Conservation (phyloP, 2,113 vertebrate genomes). For the Lichenostomus cassidix region DNA sequence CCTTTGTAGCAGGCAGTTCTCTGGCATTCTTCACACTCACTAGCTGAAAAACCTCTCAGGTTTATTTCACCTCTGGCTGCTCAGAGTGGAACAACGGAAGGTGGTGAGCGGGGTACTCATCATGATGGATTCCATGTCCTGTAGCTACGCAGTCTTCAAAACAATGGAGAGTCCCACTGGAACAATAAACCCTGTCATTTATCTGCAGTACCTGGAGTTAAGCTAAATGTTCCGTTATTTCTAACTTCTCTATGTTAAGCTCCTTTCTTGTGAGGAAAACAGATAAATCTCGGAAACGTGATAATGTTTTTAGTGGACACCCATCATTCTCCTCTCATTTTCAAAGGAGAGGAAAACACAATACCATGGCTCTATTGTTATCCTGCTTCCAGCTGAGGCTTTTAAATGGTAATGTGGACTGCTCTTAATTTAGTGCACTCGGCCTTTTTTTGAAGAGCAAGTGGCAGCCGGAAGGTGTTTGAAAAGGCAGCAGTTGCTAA, state of each 20-base stretch:
- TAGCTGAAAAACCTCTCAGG: not conserved
- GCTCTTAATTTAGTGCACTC: conserved; percentile 9
- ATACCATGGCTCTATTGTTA: conserved; percentile 12
- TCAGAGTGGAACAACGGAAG: not conserved
- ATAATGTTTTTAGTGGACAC: not conserved
- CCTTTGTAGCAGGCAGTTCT: not conserved
- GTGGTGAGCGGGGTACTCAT: not conserved
- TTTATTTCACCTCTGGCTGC: not conserved
- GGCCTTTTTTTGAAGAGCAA: not conserved
- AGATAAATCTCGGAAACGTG: conserved; percentile 43
- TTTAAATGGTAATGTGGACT: conserved; percentile 43
- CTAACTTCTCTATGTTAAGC: not conserved
- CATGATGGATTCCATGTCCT: conserved; percentile 17
- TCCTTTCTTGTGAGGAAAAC: not conserved
- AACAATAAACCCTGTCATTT: conserved; percentile 2
- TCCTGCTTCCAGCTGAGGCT: conserved; percentile 56
- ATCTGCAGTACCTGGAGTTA: conserved; percentile 16
- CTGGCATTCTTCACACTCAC: not conserved
- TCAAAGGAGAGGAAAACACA: conserved; percentile 9
- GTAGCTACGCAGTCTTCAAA: not conserved
- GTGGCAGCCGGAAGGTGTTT: not conserved
- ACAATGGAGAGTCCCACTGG: not conserved
- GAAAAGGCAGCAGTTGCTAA: conserved; percentile 11
- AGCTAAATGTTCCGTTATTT: conserved; percentile 26
- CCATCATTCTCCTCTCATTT: conserved; percentile 1